Percentiles rank a stretch among this genome's conserved stretches.
Conservation (phyloP, 2,888 invertebrate genomes). For the Leucophora obtusa region DNA sequence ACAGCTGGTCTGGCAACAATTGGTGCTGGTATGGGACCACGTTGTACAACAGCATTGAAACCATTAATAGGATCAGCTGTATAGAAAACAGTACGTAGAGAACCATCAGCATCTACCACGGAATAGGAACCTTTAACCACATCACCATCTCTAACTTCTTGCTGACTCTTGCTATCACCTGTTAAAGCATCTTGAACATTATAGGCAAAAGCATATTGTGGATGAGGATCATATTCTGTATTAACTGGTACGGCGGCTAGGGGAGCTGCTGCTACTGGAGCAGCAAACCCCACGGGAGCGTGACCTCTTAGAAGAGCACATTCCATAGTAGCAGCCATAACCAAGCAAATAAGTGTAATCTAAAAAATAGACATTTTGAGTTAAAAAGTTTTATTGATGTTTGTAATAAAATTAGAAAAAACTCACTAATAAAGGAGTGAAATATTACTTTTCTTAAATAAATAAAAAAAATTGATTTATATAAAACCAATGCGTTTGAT, state of each 20-base stretch:
- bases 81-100: conserved; percentile 74
- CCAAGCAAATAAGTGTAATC: conserved; percentile 68
- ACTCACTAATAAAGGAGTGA: no score
- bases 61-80: conserved; percentile 75
- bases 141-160: conserved; percentile 82
- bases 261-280: conserved; percentile 60
- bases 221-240: conserved; percentile 75
- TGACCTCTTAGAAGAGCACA: conserved; percentile 67
- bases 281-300: conserved; percentile 62
- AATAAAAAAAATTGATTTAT: no score
- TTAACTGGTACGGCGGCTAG: conserved; percentile 67
- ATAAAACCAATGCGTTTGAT: no score
- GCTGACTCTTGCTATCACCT: conserved; percentile 81
- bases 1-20: conserved; percentile 68
- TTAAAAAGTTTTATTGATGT: no score
- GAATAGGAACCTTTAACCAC: conserved; percentile 80
- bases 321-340: conserved; percentile 64
- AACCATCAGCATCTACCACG: conserved; percentile 75
- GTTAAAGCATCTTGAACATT: conserved; percentile 84
- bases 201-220: conserved; percentile 85
- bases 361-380: conserved; percentile 48
- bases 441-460: no score
- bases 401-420: no score
- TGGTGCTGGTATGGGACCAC: conserved; percentile 79
- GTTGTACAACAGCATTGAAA: conserved; percentile 80